Evolutionary conservation across 92 coral and sea anemone species (phyloP).

Genomic region (Parazoanthus darwini): DNA sequence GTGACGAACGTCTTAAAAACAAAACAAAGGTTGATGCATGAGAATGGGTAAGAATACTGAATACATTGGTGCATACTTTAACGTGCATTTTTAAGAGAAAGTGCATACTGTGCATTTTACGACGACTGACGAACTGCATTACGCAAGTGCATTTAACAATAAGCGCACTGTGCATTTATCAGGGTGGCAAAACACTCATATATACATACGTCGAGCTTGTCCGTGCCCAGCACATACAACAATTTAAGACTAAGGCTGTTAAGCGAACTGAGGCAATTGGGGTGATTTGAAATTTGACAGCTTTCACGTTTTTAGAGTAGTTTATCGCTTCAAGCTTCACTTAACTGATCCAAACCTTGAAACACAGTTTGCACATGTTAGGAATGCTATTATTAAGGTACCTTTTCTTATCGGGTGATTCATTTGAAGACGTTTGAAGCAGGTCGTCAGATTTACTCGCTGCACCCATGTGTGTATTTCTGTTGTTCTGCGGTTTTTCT

Average conservation of each 20-base stretch:
- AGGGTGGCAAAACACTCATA: background rate
- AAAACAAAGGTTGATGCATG: slow-evolving; percentile 4
- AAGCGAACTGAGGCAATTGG: background rate
- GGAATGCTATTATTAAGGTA: background rate
- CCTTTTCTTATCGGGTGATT: slow-evolving; percentile 22
- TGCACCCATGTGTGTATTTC: slow-evolving; percentile 44
- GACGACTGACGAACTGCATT: background rate
- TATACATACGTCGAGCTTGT: background rate
- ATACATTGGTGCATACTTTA: background rate
- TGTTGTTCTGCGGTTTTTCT: slow-evolving; percentile 53
- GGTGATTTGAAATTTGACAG: background rate
- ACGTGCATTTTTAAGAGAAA: background rate
- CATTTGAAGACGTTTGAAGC: slow-evolving; percentile 31
- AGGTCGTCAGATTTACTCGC: slow-evolving; percentile 43
- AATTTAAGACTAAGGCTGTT: background rate
- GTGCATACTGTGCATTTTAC: slow-evolving; percentile 14
- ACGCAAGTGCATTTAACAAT: background rate
- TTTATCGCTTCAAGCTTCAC: background rate
- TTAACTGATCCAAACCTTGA: background rate
- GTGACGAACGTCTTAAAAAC: slow-evolving; percentile 68
- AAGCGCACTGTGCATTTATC: too few species aligned
- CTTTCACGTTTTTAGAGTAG: background rate
- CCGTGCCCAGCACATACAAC: background rate
- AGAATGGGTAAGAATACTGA: slow-evolving; percentile 6
- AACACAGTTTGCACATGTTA: too few species aligned